Evolutionary conservation across 2,797 vertebrate species (phyloP), one percentile per base, ranked within the genome.

Genomic region (Chromis chromis): DNA sequence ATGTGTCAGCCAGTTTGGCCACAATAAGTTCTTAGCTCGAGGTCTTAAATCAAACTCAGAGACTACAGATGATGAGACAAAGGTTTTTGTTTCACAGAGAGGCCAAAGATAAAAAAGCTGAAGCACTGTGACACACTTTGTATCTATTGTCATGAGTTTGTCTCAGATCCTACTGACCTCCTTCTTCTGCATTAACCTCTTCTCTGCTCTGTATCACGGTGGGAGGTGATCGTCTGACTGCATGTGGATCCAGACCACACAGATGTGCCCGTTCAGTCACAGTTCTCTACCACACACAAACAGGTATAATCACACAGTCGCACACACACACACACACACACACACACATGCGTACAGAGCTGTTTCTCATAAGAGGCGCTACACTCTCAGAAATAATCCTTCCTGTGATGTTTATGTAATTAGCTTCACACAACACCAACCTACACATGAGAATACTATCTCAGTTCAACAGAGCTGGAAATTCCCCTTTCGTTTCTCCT

Each of bases 181-280:
- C 58, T 86, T 85, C 56, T 86, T 49, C 42, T 85, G 14, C 8
- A 36, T 70, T 80, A 3, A 73, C 58, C 19, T 63, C 40, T 52
- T 79, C 69, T 31, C 79, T 48, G 13, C 72, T 75, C 39, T 77
- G 28, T 2, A 59, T 62, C 66, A 66, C 5, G 1, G 63, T 78
- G 67, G 78, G 79, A 74, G 72, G 73, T 72, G 72, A 62, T 63
- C 8, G 16, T 66, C 60, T 68, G 62, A 50, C 68, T 67, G 57
- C 27, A 75, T 33, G 19, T 28, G 28, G 44, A 65, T 21, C 14
- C 14, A 79, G 83, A 88, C 83, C 83, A 84, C 86, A 85, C 85
- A 90, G 55, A 76, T 62, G 50, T 63, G 42, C 31, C 48, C 52
- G 16, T 48, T 54, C 66, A 31, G 46, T 54, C 8, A 4, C 53